These are phyloP conservation scores for Strix occidentalis DNA, from an alignment of 2,797 vertebrate genomes.

Conservation along the genomic window DNA sequence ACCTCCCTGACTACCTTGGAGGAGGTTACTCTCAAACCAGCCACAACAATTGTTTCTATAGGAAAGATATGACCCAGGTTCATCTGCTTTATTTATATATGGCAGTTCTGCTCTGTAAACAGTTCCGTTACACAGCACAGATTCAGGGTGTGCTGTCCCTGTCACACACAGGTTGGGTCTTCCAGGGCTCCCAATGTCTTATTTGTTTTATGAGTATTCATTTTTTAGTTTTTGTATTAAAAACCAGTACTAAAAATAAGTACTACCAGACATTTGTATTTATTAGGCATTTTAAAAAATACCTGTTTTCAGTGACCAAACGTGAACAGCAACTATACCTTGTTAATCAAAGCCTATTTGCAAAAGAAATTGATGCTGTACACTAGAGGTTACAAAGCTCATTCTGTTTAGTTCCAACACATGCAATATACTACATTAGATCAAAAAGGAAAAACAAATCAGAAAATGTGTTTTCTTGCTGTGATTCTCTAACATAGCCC, in stretches of 20 bases:
- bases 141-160: neutral
- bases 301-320: neutral
- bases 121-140: neutral
- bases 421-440: neutral
- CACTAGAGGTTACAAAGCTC: neutral
- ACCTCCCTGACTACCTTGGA: neutral
- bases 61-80: neutral
- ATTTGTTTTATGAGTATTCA: neutral
- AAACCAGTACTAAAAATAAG: neutral
- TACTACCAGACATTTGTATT: neutral
- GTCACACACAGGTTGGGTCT: neutral
- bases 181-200: neutral
- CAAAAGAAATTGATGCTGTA: neutral
- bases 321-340: neutral
- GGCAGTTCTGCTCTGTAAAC: neutral
- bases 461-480: neutral
- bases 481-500: neutral
- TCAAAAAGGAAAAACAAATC: conserved; percentile 6
- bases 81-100: neutral
- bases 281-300: neutral
- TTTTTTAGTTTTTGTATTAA: neutral
- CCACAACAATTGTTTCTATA: neutral
- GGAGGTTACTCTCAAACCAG: neutral
- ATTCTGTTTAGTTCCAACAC: neutral
- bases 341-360: neutral